Evolutionary conservation across 2,797 vertebrate species (phyloP).

Genomic region (Schizopygopsis pylzovi): DNA sequence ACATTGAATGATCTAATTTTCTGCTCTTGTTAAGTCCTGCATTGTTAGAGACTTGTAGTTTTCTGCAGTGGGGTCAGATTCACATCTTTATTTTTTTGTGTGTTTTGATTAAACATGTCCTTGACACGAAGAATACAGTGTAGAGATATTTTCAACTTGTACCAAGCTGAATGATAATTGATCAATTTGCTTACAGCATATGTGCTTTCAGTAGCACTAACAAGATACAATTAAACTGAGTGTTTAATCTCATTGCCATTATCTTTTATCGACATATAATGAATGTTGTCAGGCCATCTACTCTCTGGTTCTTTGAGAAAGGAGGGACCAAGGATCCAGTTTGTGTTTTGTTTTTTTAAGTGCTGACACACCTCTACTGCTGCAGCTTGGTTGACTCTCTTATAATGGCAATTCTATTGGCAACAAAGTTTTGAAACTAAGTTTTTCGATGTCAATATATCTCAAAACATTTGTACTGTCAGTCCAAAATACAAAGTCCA

Average conservation of each 20-base stretch:
- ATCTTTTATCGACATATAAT: not conserved
- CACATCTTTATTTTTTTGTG: not conserved
- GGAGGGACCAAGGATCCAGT: not conserved
- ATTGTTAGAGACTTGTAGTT: not conserved
- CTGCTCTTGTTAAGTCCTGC: not conserved
- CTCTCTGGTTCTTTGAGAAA: constrained; percentile 3
- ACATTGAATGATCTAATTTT: not conserved
- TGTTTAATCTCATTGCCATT: constrained; percentile 15
- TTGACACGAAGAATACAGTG: not conserved
- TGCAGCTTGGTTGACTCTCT: not conserved
- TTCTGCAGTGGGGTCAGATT: not conserved
- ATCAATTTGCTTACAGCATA: not conserved
- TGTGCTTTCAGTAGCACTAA: not conserved
- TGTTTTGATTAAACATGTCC: not conserved
- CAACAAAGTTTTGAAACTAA: constrained; percentile 24
- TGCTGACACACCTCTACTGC: constrained; percentile 40
- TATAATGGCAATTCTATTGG: constrained; percentile 44
- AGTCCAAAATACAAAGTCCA: constrained; percentile 46
- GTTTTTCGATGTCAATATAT: not conserved
- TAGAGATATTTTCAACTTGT: not conserved
- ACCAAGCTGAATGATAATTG: constrained; percentile 1
- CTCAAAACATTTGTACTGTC: constrained; percentile 29
- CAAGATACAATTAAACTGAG: not conserved
- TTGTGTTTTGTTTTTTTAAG: constrained; percentile 27
- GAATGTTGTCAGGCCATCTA: not conserved